Conservation (phyloP, 1,140 invertebrate species). For the Aphaenogaster floridana region DNA sequence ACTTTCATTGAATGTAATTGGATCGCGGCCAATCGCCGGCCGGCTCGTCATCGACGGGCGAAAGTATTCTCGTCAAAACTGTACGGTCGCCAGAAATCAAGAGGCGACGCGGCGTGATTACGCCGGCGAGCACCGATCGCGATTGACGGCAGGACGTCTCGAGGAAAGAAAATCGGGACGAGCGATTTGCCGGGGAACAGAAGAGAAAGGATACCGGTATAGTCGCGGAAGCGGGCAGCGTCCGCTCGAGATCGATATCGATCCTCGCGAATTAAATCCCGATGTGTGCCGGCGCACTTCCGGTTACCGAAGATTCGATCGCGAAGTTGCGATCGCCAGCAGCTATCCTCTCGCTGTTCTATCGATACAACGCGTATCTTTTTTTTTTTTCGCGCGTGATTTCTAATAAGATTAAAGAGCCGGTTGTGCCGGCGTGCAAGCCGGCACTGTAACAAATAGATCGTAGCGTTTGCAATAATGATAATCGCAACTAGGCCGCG, state of each 20-base stretch:
- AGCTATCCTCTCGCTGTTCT: slow-evolving; percentile 56
- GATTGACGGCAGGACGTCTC: slow-evolving; percentile 12
- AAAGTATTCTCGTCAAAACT: slow-evolving; percentile 69
- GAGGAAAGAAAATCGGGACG: slow-evolving; percentile 19
- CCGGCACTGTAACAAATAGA: slow-evolving; percentile 59
- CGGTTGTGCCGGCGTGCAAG: slow-evolving; percentile 63
- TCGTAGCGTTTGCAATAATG: slow-evolving; percentile 69
- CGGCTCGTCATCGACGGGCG: slow-evolving; percentile 49
- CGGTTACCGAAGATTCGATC: slow-evolving; percentile 57
- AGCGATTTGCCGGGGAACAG: slow-evolving; percentile 6
- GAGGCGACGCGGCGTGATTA: neutral
- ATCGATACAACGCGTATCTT: neutral
- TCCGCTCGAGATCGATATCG: slow-evolving; percentile 18
- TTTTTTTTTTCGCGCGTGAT: slow-evolving; percentile 33
- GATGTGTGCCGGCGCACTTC: neutral
- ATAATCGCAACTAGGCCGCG: slow-evolving; percentile 68
- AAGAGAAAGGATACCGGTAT: slow-evolving; percentile 20
- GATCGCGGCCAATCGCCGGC: slow-evolving; percentile 71
- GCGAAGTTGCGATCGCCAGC: slow-evolving; percentile 56
- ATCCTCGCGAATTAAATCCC: slow-evolving; percentile 25
- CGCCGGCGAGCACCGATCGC: neutral
- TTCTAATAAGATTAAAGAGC: slow-evolving; percentile 66
- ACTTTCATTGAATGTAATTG: slow-evolving; percentile 78
- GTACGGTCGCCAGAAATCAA: slow-evolving; percentile 61
- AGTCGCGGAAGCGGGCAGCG: slow-evolving; percentile 5